These are phyloP conservation scores for Akabosia matsudoensis DNA, from an alignment of 1,140 invertebrate genomes.

Conservation along the genomic window DNA sequence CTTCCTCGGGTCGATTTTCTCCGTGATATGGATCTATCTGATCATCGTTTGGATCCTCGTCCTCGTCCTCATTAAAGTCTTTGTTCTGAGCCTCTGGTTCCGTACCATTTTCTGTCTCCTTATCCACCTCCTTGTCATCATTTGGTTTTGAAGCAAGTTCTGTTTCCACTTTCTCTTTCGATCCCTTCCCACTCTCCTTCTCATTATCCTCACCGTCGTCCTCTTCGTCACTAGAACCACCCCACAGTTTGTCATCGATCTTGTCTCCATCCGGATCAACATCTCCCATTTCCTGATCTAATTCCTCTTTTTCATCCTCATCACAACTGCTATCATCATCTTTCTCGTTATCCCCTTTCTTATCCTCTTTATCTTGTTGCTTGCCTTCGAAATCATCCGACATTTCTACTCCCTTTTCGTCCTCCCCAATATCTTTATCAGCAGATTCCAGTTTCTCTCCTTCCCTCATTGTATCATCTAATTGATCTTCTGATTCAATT, in stretches of 20 bases:
- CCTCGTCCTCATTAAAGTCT: conserved; percentile 62
- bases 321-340: conserved; percentile 58
- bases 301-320: conserved; percentile 66
- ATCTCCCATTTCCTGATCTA: conserved; percentile 94
- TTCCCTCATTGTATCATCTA: conserved; percentile 78
- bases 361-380: conserved; percentile 73
- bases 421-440: conserved; percentile 71
- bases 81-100: conserved; percentile 54
- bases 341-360: conserved; percentile 63
- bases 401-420: conserved; percentile 93
- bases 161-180: conserved; percentile 52
- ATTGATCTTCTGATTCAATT: conserved; percentile 90
- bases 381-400: conserved; percentile 86
- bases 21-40: conserved; percentile 83
- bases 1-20: conserved; percentile 61
- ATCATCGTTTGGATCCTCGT: conserved; percentile 68
- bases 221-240: conserved; percentile 69
- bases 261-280: conserved; percentile 72
- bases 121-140: conserved; percentile 43
- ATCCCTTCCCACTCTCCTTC: conserved; percentile 60
- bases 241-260: conserved; percentile 77
- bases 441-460: conserved; percentile 69
- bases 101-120: conserved; percentile 45
- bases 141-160: conserved; percentile 53
- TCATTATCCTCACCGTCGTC: conserved; percentile 60